phyloP scores from a whole-genome alignment of 2,113 vertebrate genomes.

The Rhizomys pruinosus region DNA sequence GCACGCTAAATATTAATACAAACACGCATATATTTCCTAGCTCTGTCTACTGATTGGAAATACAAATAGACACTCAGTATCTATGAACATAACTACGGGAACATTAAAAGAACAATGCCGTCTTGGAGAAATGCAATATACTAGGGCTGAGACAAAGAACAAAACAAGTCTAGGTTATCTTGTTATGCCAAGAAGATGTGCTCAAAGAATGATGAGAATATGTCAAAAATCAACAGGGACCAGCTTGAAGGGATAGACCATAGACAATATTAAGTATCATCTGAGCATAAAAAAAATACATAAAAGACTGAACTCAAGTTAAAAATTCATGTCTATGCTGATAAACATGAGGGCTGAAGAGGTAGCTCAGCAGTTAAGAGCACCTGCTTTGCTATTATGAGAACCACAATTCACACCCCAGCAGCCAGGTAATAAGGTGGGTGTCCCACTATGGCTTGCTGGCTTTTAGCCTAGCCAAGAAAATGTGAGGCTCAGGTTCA shows the following conservation, averaged over 20 bases:
- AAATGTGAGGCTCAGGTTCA: not conserved
- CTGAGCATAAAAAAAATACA: not conserved
- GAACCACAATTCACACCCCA: not conserved
- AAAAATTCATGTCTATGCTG: not conserved
- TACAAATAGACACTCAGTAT: not conserved
- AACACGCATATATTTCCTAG: not conserved
- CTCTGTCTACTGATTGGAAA: not conserved
- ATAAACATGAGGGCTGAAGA: not conserved
- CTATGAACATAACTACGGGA: not conserved
- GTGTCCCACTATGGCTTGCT: not conserved
- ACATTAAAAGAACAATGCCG: constrained; percentile 7
- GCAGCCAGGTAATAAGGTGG: not conserved
- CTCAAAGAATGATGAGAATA: constrained; percentile 5
- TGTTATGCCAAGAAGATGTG: not conserved
- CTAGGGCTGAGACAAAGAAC: not conserved
- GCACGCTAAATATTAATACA: not conserved
- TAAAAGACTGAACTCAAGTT: not conserved
- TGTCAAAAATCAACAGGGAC: not conserved
- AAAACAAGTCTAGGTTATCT: not conserved
- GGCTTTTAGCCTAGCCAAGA: not conserved
- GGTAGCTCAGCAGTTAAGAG: no score
- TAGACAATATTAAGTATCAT: not conserved
- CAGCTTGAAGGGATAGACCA: not conserved
- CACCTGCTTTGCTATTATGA: not conserved
- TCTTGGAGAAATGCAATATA: constrained; percentile 15